These are phyloP conservation scores for Standfussiana lucernea DNA, from an alignment of 2,888 invertebrate genomes.

Conservation along the genomic window DNA sequence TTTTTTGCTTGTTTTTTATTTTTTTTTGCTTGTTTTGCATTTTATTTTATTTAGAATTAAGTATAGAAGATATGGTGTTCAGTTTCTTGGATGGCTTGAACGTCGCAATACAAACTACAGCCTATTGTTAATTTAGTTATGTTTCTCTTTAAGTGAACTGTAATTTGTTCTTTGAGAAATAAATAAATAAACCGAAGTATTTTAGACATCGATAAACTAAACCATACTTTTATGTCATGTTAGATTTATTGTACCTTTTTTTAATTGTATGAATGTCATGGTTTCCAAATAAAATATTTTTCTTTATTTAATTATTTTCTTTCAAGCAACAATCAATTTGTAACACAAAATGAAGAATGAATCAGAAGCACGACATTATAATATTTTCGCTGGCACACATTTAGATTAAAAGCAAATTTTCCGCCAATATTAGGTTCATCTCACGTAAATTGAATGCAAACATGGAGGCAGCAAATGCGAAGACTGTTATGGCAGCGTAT, in stretches of 20 bases:
- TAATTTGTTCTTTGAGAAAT: too few relatives aligned
- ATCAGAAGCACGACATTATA: slow-evolving; percentile 34
- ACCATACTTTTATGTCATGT: background rate
- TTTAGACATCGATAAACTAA: background rate
- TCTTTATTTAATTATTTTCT: background rate
- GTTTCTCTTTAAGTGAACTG: too few relatives aligned
- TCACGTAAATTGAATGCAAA: slow-evolving; percentile 75
- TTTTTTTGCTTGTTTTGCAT: too few relatives aligned
- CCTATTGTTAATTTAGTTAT: too few relatives aligned
- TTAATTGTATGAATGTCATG: background rate
- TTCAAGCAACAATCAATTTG: background rate
- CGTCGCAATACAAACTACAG: too few relatives aligned
- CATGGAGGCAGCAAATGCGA: slow-evolving; percentile 61
- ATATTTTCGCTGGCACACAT: slow-evolving; percentile 68
- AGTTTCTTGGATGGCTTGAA: too few relatives aligned
- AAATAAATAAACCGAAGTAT: too few relatives aligned
- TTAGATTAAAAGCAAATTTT: slow-evolving; percentile 75
- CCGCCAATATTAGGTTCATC: slow-evolving; percentile 60
- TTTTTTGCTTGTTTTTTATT: too few relatives aligned
- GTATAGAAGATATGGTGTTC: too few relatives aligned
- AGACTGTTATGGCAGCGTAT: slow-evolving; percentile 55
- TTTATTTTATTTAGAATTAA: too few relatives aligned
- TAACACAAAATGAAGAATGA: background rate
- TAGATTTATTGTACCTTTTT: background rate
- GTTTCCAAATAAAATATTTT: background rate